A percentile compares a stretch with the other conserved stretches of the same genome.
Evolutionary conservation across 1,140 invertebrate species (phyloP).

Genomic region (Mizuhopecten yessoensis): DNA sequence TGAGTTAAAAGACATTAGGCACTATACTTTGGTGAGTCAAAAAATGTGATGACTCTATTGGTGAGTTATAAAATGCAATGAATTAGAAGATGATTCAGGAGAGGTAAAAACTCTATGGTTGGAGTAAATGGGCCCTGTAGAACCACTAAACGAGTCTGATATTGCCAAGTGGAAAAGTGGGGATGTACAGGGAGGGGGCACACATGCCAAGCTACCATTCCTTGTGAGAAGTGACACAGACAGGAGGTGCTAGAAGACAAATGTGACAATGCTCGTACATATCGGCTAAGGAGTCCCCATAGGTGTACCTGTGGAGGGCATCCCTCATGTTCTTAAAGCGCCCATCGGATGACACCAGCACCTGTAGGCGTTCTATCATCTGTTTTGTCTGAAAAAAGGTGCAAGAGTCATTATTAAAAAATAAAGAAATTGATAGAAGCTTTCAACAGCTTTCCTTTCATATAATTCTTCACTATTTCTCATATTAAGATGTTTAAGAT

Average conservation of each 20-base stretch:
- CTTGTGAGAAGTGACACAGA: neutral
- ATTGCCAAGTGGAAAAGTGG: neutral
- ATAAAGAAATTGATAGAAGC: neutral
- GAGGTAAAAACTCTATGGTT: too few relatives aligned
- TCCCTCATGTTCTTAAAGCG: conserved; percentile 94
- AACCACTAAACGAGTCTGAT: neutral
- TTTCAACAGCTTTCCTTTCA: too few relatives aligned
- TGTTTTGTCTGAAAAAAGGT: conserved; percentile 91
- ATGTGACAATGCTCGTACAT: conserved; percentile 38
- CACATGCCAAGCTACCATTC: conserved; percentile 20
- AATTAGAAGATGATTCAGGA: too few relatives aligned
- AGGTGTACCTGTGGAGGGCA: conserved; percentile 88
- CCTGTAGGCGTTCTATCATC: conserved; percentile 93
- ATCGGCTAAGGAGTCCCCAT: conserved; percentile 2
- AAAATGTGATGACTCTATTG: too few relatives aligned
- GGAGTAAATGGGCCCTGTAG: too few relatives aligned
- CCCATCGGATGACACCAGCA: conserved; percentile 94
- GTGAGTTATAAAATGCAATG: too few relatives aligned
- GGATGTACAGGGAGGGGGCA: conserved; percentile 7
- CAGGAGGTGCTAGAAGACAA: conserved; percentile 26
- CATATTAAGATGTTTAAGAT: too few relatives aligned
- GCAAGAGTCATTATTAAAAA: neutral
- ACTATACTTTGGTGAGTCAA: too few relatives aligned
- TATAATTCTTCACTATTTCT: too few relatives aligned
- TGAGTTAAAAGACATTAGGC: too few relatives aligned